Percentiles rank a stretch among this genome's conserved stretches.
Evolutionary conservation across 1,140 invertebrate genomes (phyloP).

Genomic region (silkworm (Bombyx mori)): ASM3026992v2 NC_085121.1:5038001-5038500

Average conservation of each 20-base stretch:
- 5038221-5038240: constrained; percentile 59
- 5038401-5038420: no score
- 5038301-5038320: constrained; percentile 39
- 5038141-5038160: background rate
- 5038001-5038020: constrained; percentile 45
- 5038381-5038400: no score
- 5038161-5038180: constrained; percentile 51
- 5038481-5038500: no score
- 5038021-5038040: constrained; percentile 9
- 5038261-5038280: constrained; percentile 61
- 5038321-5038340: constrained; percentile 22
- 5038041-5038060: background rate
- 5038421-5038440: no score
- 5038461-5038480: no score
- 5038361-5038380: no score
- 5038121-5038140: no score
- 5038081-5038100: no score
- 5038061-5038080: background rate
- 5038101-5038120: no score
- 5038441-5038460: no score
- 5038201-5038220: constrained; percentile 49
- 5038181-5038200: constrained; percentile 33
- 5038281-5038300: constrained; percentile 46
- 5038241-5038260: constrained; percentile 46
- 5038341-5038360: background rate